Evolutionary conservation across 2,113 vertebrate genomes (phyloP).

Genomic region (Dromiciops gliroides): DNA sequence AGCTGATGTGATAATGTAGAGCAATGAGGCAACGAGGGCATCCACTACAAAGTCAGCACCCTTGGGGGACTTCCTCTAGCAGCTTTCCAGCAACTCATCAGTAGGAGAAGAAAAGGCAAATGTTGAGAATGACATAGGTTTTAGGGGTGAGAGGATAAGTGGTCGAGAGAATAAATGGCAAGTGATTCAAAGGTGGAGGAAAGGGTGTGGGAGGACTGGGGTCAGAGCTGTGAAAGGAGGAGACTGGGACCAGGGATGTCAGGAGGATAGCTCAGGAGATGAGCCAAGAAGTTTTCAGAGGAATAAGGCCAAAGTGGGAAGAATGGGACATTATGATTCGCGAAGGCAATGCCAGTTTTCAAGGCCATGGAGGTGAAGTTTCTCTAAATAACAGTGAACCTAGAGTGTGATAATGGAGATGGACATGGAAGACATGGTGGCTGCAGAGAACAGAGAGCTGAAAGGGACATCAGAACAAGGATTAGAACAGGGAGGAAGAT

Average conservation of each 20-base stretch:
- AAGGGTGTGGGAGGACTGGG: neutral
- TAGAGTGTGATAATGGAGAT: neutral
- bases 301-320: neutral
- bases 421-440: neutral
- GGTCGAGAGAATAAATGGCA: no score
- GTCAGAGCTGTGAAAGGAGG: neutral
- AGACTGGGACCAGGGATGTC: no score
- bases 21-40: no score
- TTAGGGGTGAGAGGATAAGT: neutral
- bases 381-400: neutral
- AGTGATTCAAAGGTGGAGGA: neutral
- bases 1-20: neutral
- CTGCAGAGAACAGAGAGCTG: neutral
- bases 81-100: neutral
- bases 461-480: neutral
- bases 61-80: neutral
- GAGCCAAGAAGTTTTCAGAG: neutral
- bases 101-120: neutral
- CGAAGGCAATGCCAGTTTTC: neutral
- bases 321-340: neutral
- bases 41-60: accelerated
- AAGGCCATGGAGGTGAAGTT: neutral
- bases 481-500: neutral
- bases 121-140: neutral
- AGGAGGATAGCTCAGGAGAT: neutral